phyloP scores from a whole-genome alignment of 2,113 vertebrate species.

The Dascyllus trimaculatus region DNA sequence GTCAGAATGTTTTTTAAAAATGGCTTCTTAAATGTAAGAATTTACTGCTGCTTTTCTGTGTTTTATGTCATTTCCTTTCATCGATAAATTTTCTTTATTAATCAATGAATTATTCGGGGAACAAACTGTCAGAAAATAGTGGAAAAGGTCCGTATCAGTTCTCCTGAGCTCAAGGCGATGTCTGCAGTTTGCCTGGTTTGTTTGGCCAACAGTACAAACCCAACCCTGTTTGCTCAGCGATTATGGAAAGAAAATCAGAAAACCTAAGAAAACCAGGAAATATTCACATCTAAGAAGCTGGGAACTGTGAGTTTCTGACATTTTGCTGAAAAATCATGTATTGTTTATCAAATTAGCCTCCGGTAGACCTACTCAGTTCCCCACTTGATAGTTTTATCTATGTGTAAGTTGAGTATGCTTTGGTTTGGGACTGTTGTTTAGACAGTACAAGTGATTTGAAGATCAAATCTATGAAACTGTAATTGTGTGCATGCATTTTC shows the following conservation, averaged over 20 bases:
- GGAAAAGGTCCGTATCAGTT: neutral
- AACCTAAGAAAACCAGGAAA: neutral
- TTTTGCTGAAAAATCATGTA: neutral
- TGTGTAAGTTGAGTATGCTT: neutral
- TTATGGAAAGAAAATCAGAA: neutral
- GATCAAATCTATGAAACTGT: too few relatives aligned
- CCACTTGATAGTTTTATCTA: too few relatives aligned
- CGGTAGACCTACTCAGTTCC: too few relatives aligned
- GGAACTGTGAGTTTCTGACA: too few relatives aligned
- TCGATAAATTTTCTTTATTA: neutral
- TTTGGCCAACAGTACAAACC: constrained; percentile 6
- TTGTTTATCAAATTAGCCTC: neutral
- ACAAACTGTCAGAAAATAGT: neutral
- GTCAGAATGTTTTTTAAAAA: too few relatives aligned
- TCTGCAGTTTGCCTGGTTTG: neutral
- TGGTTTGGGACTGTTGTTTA: neutral
- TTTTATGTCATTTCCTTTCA: too few relatives aligned
- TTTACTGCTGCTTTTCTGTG: too few relatives aligned
- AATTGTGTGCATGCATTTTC: too few relatives aligned
- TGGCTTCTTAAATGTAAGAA: too few relatives aligned
- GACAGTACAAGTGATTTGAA: neutral
- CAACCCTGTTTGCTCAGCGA: neutral
- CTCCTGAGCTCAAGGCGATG: neutral
- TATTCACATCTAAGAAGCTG: neutral
- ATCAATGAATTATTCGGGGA: too few relatives aligned